Conservation (phyloP, 30 jellyfish, hydroid and myxozoan species). For the Aurelia aurita complex sp. Pacific region DNA sequence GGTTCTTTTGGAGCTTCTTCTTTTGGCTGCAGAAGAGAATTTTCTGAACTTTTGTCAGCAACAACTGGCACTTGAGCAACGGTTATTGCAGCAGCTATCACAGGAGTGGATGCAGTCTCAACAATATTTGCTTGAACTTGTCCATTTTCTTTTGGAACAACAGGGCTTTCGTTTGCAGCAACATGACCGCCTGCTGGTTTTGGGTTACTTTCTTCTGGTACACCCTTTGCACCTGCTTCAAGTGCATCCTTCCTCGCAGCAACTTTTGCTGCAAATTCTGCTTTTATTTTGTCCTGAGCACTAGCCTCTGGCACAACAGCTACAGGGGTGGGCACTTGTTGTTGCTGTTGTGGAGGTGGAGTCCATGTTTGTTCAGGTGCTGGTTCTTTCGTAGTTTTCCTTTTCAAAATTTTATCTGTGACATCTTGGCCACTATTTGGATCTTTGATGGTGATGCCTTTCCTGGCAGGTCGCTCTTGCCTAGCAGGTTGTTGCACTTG, state of each 20-base stretch:
- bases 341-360: neutral
- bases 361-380: slow-evolving; percentile 9
- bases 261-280: slow-evolving; percentile 29
- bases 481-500: neutral
- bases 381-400: slow-evolving; percentile 10
- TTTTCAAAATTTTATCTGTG: slow-evolving; percentile 20
- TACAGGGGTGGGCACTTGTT: neutral
- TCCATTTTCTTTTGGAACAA: too few species aligned
- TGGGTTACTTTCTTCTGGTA: neutral
- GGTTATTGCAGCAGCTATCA: too few species aligned
- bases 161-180: too few species aligned
- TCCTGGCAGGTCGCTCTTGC: slow-evolving; percentile 9
- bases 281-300: slow-evolving; percentile 3
- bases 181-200: neutral
- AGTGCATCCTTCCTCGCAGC: neutral
- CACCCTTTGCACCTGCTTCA: neutral
- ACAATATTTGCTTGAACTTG: too few species aligned
- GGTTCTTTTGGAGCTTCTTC: too few species aligned
- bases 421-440: slow-evolving; percentile 52
- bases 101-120: too few species aligned
- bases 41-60: too few species aligned
- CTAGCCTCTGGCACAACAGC: slow-evolving; percentile 3
- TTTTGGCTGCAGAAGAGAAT: too few species aligned
- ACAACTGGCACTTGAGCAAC: too few species aligned
- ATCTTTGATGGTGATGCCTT: slow-evolving; percentile 16